Base-by-base conservation (phyloP, 37 sponge, comb jelly and placozoan species). In the Theonella swinhoei region DNA sequence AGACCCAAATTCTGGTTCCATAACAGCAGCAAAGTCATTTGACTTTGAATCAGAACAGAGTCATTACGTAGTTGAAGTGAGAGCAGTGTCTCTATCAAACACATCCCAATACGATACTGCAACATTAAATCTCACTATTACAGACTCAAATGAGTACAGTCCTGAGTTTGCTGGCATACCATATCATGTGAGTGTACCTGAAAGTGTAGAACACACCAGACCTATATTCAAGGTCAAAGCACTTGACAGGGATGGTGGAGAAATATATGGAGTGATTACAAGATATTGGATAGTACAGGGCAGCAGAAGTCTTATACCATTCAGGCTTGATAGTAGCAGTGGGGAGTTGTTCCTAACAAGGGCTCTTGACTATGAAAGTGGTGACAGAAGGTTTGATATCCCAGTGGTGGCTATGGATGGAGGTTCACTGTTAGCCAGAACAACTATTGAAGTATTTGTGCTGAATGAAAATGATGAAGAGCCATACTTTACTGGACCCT, bases 331-430 rank as follows among this genome's bases (percentile, higher is more conserved):
- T 32, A 1, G 39, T 29, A 11, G 58, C 11, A 74, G 64, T 8
- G 90, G 90, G 1, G 72, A 72, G 32, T 73, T 89, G 0, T 69
- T 62, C 24, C 74, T 83, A 1, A 68, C 47, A 24, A n/a, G 38
- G 26, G 23, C 64, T 0, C 47, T 89, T 14, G 80, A 89, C 68
- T 89, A 74, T 75, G 90, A 89, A 32, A 67, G 31, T 23, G 79
- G 79, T 4, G 20, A 14, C 3, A 79, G 20, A 4, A 30, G 24
- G 35, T 89, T 60, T 41, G 39, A 33, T 0, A 47, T 91, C 31
- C 41, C 33, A 23, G 73, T 91, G 20, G 69, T 80, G 11, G 92
- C 92, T 20, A 11, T 66, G 14, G 92, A 91, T 87, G 68, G 71
- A 58, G 88, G 88, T 14, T 73, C 78, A 47, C 61, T 87, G 30